Base-by-base conservation (phyloP, 2,797 vertebrate species). In the Aratinga solstitialis region DNA sequence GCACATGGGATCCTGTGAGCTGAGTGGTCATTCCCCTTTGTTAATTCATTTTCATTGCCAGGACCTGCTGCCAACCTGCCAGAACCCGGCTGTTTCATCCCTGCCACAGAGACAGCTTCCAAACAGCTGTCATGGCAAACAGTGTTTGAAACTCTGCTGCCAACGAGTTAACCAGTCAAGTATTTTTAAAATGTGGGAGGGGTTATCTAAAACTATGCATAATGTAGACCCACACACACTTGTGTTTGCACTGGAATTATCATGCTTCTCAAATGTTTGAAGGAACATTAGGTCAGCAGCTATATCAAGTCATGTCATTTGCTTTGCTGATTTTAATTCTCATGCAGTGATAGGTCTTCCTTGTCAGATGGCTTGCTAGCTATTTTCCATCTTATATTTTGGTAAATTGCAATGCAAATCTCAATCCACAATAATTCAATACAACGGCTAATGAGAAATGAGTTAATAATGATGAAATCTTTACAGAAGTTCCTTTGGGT, bases 381-480 rank as follows among this genome's bases (percentile, higher is more conserved):
- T 96, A 47, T 83, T 95, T 94, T 89, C 72, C 66, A 50, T 75
- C 45, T 77, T 72, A 26, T 45, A 45, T 81, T 89, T 75, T 75
- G 62, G 58, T 85, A 92, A 83, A 95, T 75, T 90, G 89, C 62
- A 90, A 84, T 88, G 54, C 61, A 95, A 85, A 83, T 83, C 88
- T 93, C 95, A 93, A 72, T 56, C 36, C 59, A 34, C 81, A 89
- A 69, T 91, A 94, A 94, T 86, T 89, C 89, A 34, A 56, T 42
- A 85, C 42, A 81, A 69, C 50, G 22, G 90, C 26, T 95, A 95
- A 95, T 91, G 89, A 93, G 66, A 95, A 96, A 95, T 89, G 68
- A 94, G 93, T 89, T 96, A 92, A 95, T 91, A 54, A 84, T 38
- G 68, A 93, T 89, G 58, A 93, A 97, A 85, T 89, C 78, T 89